Evolutionary conservation across 2,888 invertebrate species (phyloP), one percentile per base, ranked within the genome.

Genomic region (Lydus trimaculatus): DNA sequence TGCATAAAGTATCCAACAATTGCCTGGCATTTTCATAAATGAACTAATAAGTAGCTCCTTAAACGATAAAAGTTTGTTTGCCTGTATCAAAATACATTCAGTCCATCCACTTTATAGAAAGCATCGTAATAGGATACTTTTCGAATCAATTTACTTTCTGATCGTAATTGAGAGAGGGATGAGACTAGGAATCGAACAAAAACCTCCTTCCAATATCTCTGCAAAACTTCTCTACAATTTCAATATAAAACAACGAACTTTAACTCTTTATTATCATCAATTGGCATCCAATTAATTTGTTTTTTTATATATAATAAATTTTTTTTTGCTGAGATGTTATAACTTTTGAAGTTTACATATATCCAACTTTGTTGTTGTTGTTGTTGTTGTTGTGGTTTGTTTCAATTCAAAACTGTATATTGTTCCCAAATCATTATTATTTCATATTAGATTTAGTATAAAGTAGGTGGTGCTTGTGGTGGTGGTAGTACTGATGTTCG

Each of bases 361-460:
- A 31, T 31, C 5, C 31, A 31, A 7, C 31, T 31, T 31, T 31
- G 3, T 31, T 31, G 31, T 28, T 17, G 20, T 15, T 5, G n/a
- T n/a, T n/a, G n/a, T n/a, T n/a, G n/a, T 15, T 39, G n/a, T 39
- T 8, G 7, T 43, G n/a, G 33, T 60, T 60, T 60, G 60, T 60
- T 60, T 59, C 59, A 59, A 59, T 59, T 59, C 59, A 28, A 28
- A 59, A 25, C 25, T 8, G 17, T 33, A 31, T 52, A 58, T 60
- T 63, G 31, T 33, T 17, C 36, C 23, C 28, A 33, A 17, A 9
- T 28, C 31, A 65, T 69, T 72, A 69, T 72, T 69, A 69, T 67
- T 67, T 67, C 69, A 68, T 68, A 67, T 66, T 64, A 59, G 67
- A 63, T 65, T 20, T 11, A 48, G 20, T 20, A 9, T 61, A 58